Percentiles rank a stretch among this genome's conserved stretches.
Evolutionary conservation across 2,888 invertebrate genomes (phyloP).

Genomic region (Tuta absoluta): DNA sequence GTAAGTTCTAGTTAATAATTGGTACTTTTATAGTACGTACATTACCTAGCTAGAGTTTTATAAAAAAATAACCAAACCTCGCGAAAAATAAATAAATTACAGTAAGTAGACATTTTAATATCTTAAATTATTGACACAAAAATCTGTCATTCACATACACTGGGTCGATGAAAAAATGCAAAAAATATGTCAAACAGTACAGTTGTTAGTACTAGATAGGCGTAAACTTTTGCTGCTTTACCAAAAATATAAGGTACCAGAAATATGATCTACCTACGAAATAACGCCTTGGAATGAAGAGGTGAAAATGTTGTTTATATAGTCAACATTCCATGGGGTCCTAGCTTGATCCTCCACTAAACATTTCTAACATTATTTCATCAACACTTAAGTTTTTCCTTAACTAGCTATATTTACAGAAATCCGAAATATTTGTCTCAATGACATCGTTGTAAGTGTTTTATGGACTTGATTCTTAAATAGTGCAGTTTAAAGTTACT

Average conservation of each 20-base stretch:
- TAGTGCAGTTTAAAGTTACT: slow-evolving; percentile 23
- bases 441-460: slow-evolving; percentile 44
- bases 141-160: neutral
- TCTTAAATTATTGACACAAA: neutral
- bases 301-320: too few relatives aligned
- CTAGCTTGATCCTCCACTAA: too few relatives aligned
- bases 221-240: too few relatives aligned
- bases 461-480: slow-evolving; percentile 22
- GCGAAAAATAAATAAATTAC: neutral
- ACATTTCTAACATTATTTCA: neutral
- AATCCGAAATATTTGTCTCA: slow-evolving; percentile 30
- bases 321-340: too few relatives aligned
- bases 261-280: too few relatives aligned
- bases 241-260: too few relatives aligned
- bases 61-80: neutral
- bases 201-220: too few relatives aligned
- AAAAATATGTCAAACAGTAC: neutral
- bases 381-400: neutral
- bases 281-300: too few relatives aligned
- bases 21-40: neutral
- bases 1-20: neutral
- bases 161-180: neutral
- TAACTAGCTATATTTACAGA: slow-evolving; percentile 28
- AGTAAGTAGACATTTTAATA: neutral
- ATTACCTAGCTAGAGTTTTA: neutral